These are phyloP conservation scores for Rhincodon typus DNA, from an alignment of 2,797 vertebrate species.

Conservation along the genomic window DNA sequence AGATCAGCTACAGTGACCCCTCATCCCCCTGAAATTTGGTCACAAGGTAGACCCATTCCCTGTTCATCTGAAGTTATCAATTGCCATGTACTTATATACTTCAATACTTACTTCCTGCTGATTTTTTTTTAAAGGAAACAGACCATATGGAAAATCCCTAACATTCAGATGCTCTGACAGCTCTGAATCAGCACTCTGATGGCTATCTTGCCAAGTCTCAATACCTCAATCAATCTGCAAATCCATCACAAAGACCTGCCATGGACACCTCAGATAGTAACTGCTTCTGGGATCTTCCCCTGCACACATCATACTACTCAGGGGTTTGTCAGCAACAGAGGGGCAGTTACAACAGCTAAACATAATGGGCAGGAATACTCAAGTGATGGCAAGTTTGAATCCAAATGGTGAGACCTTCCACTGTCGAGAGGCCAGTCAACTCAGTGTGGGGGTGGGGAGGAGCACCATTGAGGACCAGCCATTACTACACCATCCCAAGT, in stretches of 20 bases:
- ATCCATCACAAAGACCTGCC: not conserved
- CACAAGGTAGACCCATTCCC: too few species aligned
- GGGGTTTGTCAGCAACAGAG: not conserved
- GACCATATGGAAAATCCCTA: not conserved
- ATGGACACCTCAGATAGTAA: not conserved
- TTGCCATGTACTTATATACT: not conserved
- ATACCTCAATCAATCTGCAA: too few species aligned
- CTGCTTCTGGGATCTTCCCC: not conserved
- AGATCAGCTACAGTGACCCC: too few species aligned
- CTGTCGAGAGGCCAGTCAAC: not conserved
- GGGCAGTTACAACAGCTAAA: not conserved
- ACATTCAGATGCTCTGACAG: not conserved
- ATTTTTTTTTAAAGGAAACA: not conserved
- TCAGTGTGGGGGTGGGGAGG: too few species aligned
- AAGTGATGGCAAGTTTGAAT: not conserved
- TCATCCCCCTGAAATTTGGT: too few species aligned
- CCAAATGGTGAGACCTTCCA: not conserved
- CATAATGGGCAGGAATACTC: too few species aligned
- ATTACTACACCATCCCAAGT: not conserved
- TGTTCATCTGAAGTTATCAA: not conserved
- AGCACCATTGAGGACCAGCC: not conserved
- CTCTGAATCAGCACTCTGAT: not conserved
- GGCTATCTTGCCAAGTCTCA: not conserved
- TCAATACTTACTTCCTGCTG: not conserved
- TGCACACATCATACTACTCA: not conserved